Evolutionary conservation across 2,888 invertebrate species (phyloP), one percentile per base, ranked within the genome.

Genomic region (Tuta absoluta): DNA sequence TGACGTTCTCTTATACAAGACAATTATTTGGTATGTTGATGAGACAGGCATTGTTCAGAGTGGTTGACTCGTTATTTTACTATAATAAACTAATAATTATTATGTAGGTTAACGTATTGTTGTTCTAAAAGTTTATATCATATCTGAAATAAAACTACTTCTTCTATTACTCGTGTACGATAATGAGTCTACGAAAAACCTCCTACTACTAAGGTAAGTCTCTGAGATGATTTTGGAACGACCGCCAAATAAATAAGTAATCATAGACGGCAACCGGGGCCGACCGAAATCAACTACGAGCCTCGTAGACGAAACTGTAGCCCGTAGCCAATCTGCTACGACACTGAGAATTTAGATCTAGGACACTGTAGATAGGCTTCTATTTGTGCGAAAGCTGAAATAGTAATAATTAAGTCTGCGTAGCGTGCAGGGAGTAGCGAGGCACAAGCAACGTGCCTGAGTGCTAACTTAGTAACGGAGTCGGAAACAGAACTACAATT

Each of bases 391-490:
- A 45, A 45, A 45, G n/a, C 45, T 17, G 45, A 17, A n/a, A 45
- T 17, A 45, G 45, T 45, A 17, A 17, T 45, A 45, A 45, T 45
- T n/a, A 45, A 45, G 45, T 45, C 45, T 45, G 14, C 41, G 5
- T 41, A 14, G 45, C 8, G 17, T n/a, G n/a, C n/a, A 45, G 45
- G n/a, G 45, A n/a, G 45, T 10, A 17, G 14, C 45, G 45, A 7
- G 45, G n/a, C n/a, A 17, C 45, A 11, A 45, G n/a, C 8, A 10
- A 33, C 45, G 45, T 45, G 45, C 10, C 45, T n/a, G 5, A 45
- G 45, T 17, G 45, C 17, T 45, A 45, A 45, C 45, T 45, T 45
- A 45, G 45, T 45, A 17, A 45, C 45, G n/a, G 45, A 45, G 45
- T 11, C 45, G n/a, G 45, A 45, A n/a, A 41, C 41, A 41, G 5